Base-by-base conservation (phyloP, 1,140 invertebrate genomes). In the Marisa cornuarietis region DNA sequence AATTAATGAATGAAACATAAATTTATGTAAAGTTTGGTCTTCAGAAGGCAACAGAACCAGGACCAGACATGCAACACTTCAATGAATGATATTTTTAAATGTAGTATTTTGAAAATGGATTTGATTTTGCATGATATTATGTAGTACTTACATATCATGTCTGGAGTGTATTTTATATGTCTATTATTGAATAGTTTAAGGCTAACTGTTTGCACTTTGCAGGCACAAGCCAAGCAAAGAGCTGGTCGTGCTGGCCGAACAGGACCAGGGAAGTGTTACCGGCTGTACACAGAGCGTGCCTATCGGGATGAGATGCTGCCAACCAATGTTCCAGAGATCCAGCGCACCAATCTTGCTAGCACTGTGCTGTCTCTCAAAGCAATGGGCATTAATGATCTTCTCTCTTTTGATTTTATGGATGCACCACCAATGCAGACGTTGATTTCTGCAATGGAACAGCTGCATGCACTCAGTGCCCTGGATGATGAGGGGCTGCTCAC, bases 371-470 rank as follows among this genome's bases (percentile, higher is more conserved):
- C 99, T 84, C 90, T 99, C 1, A 99, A 99, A 91, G 98, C 98
- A 0, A 99, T 99, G 98, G 99, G 99, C 11, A 99, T 99, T 73
- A 99, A 99, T 91, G 98, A 99, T 92, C 92, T 99, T n/a, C 91
- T 99, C n/a, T 95, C 98, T 88, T 99, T 99, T 91, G 98, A 99
- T 92, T 99, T 99, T 91, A 99, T 99, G 98, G 99, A 99, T 91
- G 96, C 98, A 0, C 99, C 99, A 16, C 98, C 98, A 0, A 96
- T 98, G 14, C 90, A 93, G 88, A 91, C 97, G 0, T 93, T 99
- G 68, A 97, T 99, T 22, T 98, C 99, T 94, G 99, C 99, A 10
- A 92, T 99, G 80, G 98, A 99, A 90, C 96, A 98, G 84, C 92
- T 99, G 52, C 98, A 99, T 92, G 99, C 98, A 16, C 92, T 99